Conservation (phyloP, 2,113 vertebrate genomes). For the Tachysurus vachellii region DNA sequence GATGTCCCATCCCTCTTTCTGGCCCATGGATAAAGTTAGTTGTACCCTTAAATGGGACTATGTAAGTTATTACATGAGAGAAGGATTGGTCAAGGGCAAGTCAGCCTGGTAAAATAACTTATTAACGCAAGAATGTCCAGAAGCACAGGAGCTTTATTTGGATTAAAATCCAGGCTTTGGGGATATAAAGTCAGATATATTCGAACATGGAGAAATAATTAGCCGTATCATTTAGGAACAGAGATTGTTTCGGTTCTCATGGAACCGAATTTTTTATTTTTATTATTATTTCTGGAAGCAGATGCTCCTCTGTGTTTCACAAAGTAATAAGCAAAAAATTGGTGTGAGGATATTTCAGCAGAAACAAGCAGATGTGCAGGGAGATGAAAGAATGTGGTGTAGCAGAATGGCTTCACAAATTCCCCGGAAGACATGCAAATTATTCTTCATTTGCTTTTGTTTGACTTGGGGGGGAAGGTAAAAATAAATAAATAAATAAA, state of each 20-base stretch:
- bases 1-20: not conserved
- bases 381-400: slow-evolving; percentile 21
- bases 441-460: not conserved
- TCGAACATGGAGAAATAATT: slow-evolving; percentile 17
- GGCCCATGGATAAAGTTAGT: slow-evolving; percentile 10
- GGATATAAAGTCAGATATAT: not conserved
- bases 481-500: not conserved
- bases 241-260: slow-evolving; percentile 24
- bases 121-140: not conserved
- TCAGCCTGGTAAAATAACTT: not conserved
- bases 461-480: not conserved
- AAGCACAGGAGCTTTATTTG: slow-evolving; percentile 9
- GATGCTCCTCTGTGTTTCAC: slow-evolving; percentile 2
- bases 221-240: slow-evolving; percentile 14
- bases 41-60: not conserved
- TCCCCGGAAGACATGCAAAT: slow-evolving; percentile 16
- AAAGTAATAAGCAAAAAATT: slow-evolving; percentile 27
- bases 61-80: not conserved
- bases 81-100: not conserved
- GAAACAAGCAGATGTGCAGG: slow-evolving; percentile 24
- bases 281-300: slow-evolving; percentile 28
- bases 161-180: not conserved
- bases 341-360: slow-evolving; percentile 1
- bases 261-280: slow-evolving; percentile 22
- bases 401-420: not conserved